These are phyloP conservation scores for Aldabrachelys gigantea DNA, from an alignment of 2,113 vertebrate genomes.

Conservation along the genomic window DNA sequence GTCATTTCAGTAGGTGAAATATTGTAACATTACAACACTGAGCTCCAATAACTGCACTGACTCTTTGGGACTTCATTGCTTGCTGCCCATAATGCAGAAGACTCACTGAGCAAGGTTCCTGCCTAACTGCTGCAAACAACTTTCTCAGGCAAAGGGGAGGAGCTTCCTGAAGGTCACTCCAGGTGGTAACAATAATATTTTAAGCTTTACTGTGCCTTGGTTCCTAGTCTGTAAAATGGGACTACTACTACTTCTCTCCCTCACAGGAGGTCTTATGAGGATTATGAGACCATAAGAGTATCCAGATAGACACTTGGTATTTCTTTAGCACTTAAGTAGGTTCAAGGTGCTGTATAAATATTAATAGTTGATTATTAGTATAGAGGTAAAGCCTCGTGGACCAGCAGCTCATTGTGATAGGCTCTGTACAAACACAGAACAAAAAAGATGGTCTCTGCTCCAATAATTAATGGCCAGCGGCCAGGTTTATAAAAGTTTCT, in stretches of 20 bases:
- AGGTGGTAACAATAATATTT: not conserved
- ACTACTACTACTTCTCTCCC: not conserved
- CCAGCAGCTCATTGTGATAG: accelerated
- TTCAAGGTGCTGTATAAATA: conserved; percentile 41
- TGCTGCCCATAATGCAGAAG: not conserved
- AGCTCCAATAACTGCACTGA: conserved; percentile 7
- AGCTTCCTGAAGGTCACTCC: not conserved
- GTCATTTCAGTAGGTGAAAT: conserved; percentile 25
- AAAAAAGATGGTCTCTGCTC: accelerated
- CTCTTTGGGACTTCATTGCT: not conserved
- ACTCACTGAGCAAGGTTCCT: not conserved
- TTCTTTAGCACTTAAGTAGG: conserved; percentile 9
- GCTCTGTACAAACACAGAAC: not conserved
- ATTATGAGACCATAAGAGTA: not conserved
- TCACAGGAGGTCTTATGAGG: conserved; percentile 8
- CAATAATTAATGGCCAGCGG: not conserved
- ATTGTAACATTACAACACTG: not conserved
- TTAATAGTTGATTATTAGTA: not conserved
- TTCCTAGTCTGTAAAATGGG: not conserved
- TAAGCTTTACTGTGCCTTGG: not conserved
- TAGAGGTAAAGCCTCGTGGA: not conserved
- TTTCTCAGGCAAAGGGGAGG: not conserved
- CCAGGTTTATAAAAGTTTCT: not conserved
- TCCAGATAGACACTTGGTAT: conserved; percentile 43
- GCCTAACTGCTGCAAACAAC: not conserved